Base-by-base conservation (phyloP, 1,140 invertebrate genomes). In the Colletes gigas region DNA sequence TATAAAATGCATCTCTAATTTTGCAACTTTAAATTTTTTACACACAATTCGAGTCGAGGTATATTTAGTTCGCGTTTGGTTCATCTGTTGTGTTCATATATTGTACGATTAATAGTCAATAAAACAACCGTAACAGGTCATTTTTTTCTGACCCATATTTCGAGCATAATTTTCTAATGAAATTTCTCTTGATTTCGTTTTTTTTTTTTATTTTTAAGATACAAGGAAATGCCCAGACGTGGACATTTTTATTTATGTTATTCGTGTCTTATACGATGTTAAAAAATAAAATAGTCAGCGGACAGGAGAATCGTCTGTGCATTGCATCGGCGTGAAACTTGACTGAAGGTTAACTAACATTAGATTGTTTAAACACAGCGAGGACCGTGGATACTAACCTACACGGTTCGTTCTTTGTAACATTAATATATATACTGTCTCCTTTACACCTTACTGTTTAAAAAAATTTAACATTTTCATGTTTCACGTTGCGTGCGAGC, bases 371-470 rank as follows among this genome's bases (percentile, higher is more conserved):
- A 54, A 57, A 68, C 15, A 47, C 17, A 57, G 44, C 41, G 47
- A 71, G 67, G 66, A 41, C 21, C 76, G 30, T 47, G 55, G 60
- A 70, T 70, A 15, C 47, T 70, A 78, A 63, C 62, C 67, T 78
- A 71, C 54, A 59, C 55, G 19, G 44, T 57, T 65, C 30, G 15
- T 47, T 30, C 57, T 9, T 59, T 21, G 30, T 9, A 52, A 62
- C 21, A 21, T 72, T 59, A 72, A 69, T 52, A 55, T 30, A 21
- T 30, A 30, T 52, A 50, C 15, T 47, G 50, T 21, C 57, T 72
- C n/a, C 15, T 30, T 47, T 8, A 30, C 41, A 1, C 1, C 19
- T 17, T 47, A 66, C 4, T 66, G 6, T n/a, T 57, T 76, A 54
- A 19, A 6, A 41, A 57, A 71, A 39, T 55, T n/a, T 67, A 66